Conservation (phyloP, 1,140 invertebrate genomes). For the Papilio glaucus region DNA sequence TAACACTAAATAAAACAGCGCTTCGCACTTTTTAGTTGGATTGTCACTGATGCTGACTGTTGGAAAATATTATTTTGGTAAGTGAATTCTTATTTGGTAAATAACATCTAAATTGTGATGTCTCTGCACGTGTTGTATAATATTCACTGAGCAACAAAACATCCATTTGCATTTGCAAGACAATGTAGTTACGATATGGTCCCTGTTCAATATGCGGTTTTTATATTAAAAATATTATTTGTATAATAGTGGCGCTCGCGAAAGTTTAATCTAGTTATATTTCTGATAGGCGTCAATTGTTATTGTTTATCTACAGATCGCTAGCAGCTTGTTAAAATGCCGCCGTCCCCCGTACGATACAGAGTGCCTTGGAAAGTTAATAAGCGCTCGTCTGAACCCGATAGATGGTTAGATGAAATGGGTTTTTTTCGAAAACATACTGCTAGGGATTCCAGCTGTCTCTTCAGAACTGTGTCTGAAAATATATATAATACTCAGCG, state of each 20-base stretch:
- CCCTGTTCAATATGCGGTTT: constrained; percentile 43
- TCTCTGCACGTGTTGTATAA: constrained; percentile 76
- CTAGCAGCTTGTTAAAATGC: constrained; percentile 70
- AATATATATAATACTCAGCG: constrained; percentile 92
- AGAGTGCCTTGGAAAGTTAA: constrained; percentile 78
- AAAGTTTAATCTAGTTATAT: constrained; percentile 31
- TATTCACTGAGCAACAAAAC: constrained; percentile 67
- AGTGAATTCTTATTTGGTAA: constrained; percentile 61
- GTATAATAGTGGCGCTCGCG: constrained; percentile 19
- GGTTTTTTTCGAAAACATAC: constrained; percentile 92
- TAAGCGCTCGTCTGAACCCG: constrained; percentile 80
- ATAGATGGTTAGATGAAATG: constrained; percentile 90
- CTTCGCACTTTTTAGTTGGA: constrained; percentile 51
- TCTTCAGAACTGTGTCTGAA: constrained; percentile 93
- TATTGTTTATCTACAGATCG: constrained; percentile 81
- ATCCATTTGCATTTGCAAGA: constrained; percentile 75
- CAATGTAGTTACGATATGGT: constrained; percentile 78
- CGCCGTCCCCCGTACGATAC: constrained; percentile 73
- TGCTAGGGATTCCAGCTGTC: constrained; percentile 91
- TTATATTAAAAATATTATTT: constrained; percentile 26
- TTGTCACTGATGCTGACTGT: constrained; percentile 73
- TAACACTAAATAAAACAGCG: constrained; percentile 58
- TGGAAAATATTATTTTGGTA: constrained; percentile 68
- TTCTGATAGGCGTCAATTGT: constrained; percentile 68
- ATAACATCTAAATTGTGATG: constrained; percentile 50